A percentile compares a stretch with the other conserved stretches of the same genome.
phyloP scores from a whole-genome alignment of 2,888 invertebrate genomes.

The Lepetodrilus schrolli region DNA sequence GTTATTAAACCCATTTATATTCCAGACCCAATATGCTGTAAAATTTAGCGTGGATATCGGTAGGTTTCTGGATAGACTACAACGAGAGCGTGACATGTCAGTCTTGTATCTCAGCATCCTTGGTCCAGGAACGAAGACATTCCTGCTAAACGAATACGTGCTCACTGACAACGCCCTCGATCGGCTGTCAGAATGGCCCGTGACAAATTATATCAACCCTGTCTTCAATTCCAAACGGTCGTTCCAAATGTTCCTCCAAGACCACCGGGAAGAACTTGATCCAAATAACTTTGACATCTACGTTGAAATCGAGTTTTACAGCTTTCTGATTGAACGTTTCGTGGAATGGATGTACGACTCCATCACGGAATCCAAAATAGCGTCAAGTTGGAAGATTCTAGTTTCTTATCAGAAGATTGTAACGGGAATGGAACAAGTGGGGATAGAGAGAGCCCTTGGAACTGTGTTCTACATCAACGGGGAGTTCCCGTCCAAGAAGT shows the following conservation, averaged over 20 bases:
- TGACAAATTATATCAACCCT: conserved; percentile 47
- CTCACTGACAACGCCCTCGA: conserved; percentile 57
- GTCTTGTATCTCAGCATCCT: conserved; percentile 54
- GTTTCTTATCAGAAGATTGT: conserved; percentile 91
- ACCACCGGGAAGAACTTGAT: conserved; percentile 54
- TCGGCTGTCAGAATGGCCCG: conserved; percentile 58
- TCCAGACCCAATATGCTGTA: conserved; percentile 59
- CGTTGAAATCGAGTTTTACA: conserved; percentile 64
- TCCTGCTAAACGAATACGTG: conserved; percentile 51
- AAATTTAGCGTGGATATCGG: conserved; percentile 63
- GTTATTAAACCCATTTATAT: background rate
- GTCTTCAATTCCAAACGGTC: conserved; percentile 54
- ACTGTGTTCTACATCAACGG: conserved; percentile 91
- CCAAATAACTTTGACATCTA: conserved; percentile 55
- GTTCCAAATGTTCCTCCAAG: conserved; percentile 57
- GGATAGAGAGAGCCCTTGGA: conserved; percentile 89
- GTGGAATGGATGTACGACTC: conserved; percentile 64
- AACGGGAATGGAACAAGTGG: conserved; percentile 89
- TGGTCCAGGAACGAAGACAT: conserved; percentile 54
- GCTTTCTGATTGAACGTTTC: conserved; percentile 56
- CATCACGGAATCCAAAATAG: conserved; percentile 60
- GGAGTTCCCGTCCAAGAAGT: conserved; percentile 80
- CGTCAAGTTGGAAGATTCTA: conserved; percentile 75
- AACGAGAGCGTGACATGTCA: conserved; percentile 61
- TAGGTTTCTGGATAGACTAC: conserved; percentile 57